phyloP scores from a whole-genome alignment of 2,888 invertebrate genomes.

The Asteroscopus sphinx region DNA sequence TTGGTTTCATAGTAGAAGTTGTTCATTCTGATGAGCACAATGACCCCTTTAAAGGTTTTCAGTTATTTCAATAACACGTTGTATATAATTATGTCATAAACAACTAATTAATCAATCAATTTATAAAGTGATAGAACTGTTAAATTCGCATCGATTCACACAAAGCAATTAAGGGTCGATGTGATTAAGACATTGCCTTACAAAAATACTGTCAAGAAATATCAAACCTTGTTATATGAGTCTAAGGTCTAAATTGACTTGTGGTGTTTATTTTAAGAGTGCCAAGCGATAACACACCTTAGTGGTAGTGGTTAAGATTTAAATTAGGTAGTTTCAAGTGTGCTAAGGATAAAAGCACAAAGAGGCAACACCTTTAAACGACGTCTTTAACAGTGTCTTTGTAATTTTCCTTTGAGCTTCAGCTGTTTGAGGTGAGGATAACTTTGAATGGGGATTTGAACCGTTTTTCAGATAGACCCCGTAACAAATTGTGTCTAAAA shows the following conservation, averaged over 20 bases:
- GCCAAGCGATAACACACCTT: too few species aligned
- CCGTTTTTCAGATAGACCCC: too few species aligned
- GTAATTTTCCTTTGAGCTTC: slow-evolving; percentile 55
- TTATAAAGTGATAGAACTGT: slow-evolving; percentile 26
- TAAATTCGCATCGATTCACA: slow-evolving; percentile 40
- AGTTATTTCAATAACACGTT: neutral
- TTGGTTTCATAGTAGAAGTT: too few species aligned
- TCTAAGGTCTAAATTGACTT: neutral
- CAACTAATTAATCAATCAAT: slow-evolving; percentile 45
- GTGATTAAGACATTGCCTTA: slow-evolving; percentile 36
- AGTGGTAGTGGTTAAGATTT: too few species aligned
- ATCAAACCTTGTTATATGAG: slow-evolving; percentile 2
- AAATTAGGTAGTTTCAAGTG: too few species aligned
- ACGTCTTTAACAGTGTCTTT: slow-evolving; percentile 37
- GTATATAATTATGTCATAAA: slow-evolving; percentile 4
- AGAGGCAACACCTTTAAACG: slow-evolving; percentile 43
- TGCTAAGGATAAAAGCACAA: slow-evolving; percentile 15
- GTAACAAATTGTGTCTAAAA: too few species aligned
- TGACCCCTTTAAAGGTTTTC: too few species aligned
- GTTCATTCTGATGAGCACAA: too few species aligned
- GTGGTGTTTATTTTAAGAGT: too few species aligned
- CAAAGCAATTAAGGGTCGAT: slow-evolving; percentile 35
- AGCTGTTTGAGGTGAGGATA: slow-evolving; percentile 34
- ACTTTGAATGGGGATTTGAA: slow-evolving; percentile 26
- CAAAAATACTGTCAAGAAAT: neutral